A percentile compares a stretch with the other conserved stretches of the same genome.
phyloP scores from a whole-genome alignment of 1,140 invertebrate species.

The Riptortus pedestris region DNA sequence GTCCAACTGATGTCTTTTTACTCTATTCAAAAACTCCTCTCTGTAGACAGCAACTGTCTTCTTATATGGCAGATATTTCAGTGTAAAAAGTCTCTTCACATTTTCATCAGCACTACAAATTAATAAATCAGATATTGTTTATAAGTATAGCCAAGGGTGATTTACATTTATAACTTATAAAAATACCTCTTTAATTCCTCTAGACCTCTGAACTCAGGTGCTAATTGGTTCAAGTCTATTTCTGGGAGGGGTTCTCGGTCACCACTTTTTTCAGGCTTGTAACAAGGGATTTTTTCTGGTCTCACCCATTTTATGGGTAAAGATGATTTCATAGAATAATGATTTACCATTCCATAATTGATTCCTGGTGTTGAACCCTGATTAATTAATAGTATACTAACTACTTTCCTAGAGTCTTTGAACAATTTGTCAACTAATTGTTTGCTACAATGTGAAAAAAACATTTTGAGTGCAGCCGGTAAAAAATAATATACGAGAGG shows the following conservation, averaged over 20 bases:
- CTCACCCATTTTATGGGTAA: conserved; percentile 48
- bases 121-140: conserved; percentile 2
- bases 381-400: too few relatives aligned
- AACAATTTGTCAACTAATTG: too few relatives aligned
- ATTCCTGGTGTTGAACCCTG: too few relatives aligned
- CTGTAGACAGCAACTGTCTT: conserved; percentile 36
- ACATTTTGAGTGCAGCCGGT: too few relatives aligned
- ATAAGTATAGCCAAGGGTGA: not conserved
- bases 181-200: conserved; percentile 45
- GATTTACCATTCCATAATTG: too few relatives aligned
- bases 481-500: too few relatives aligned
- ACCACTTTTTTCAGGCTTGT: conserved; percentile 45
- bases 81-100: conserved; percentile 46
- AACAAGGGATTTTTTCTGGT: conserved; percentile 45
- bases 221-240: conserved; percentile 37
- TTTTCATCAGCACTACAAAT: conserved; percentile 41
- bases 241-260: conserved; percentile 41
- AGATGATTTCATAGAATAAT: conserved; percentile 24
- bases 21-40: conserved; percentile 37
- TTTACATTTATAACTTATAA: conserved; percentile 1
- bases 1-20: conserved; percentile 47
- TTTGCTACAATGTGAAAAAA: too few relatives aligned
- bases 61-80: conserved; percentile 42
- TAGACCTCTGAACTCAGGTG: conserved; percentile 38
- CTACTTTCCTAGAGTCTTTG: too few relatives aligned